These are phyloP conservation scores for Artibeus lituratus DNA, from an alignment of 2,797 vertebrate species.

Conservation along the genomic window DNA sequence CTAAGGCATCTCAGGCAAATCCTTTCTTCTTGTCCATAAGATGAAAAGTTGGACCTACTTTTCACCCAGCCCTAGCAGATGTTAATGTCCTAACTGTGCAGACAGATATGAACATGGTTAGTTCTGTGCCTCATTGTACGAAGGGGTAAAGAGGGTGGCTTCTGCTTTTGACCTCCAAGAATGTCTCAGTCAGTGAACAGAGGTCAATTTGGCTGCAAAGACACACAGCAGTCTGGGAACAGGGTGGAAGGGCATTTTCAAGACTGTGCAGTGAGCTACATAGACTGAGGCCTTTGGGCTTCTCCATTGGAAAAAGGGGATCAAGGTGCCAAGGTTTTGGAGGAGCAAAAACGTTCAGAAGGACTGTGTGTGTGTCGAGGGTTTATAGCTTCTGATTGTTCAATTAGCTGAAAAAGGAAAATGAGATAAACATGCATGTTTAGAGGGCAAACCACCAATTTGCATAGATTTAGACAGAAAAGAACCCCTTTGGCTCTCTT, in stretches of 20 bases:
- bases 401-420: background rate
- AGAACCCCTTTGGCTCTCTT: background rate
- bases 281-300: background rate
- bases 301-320: background rate
- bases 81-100: background rate
- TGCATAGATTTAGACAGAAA: slow-evolving; percentile 1
- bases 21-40: background rate
- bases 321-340: background rate
- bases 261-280: background rate
- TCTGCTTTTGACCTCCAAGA: background rate
- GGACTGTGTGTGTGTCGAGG: background rate
- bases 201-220: background rate
- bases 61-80: background rate
- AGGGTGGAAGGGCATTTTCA: background rate
- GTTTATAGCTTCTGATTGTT: background rate
- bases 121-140: background rate
- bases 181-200: background rate
- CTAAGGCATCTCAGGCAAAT: background rate
- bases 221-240: background rate
- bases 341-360: background rate
- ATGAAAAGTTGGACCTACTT: background rate
- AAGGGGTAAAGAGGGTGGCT: background rate
- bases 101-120: background rate
- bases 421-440: background rate
- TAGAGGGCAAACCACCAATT: slow-evolving; percentile 9